Conservation (phyloP, 2,888 invertebrate species). For the Sminthurinus aureus region DNA sequence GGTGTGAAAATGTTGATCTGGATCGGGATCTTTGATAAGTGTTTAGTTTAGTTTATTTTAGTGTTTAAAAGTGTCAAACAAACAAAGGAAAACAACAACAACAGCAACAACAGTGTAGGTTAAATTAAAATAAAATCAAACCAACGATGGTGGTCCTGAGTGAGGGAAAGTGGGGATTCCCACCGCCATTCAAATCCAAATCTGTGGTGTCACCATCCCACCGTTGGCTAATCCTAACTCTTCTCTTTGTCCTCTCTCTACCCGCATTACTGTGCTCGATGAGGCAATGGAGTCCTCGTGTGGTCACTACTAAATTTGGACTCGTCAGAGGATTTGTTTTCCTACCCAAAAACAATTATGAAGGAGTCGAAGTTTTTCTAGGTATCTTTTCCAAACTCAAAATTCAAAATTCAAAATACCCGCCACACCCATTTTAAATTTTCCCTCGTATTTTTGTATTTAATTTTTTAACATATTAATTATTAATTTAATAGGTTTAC, state of each 20-base stretch:
- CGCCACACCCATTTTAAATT: no score
- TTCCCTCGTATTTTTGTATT: no score
- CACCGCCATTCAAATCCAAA: background rate
- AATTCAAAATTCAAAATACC: no score
- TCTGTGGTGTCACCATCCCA: background rate
- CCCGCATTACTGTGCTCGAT: constrained; percentile 24
- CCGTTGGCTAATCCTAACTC: background rate
- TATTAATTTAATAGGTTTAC: constrained; percentile 62
- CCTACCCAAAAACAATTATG: constrained; percentile 49
- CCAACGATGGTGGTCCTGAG: background rate
- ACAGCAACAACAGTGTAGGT: no score
- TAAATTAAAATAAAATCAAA: background rate
- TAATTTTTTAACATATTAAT: no score
- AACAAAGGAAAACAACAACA: no score
- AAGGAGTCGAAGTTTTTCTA: constrained; percentile 58
- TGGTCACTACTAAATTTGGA: constrained; percentile 56
- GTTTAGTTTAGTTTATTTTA: no score
- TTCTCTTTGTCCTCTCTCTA: constrained; percentile 23
- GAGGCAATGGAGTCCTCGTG: constrained; percentile 55
- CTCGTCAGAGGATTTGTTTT: constrained; percentile 54
- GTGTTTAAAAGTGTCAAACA: no score
- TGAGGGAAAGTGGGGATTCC: no score
- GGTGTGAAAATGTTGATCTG: no score
- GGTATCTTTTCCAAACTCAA: constrained; percentile 61
- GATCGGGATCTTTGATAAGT: no score